Evolutionary conservation across 2,113 vertebrate genomes (phyloP).

Genomic region (Enhydra lutris): DNA sequence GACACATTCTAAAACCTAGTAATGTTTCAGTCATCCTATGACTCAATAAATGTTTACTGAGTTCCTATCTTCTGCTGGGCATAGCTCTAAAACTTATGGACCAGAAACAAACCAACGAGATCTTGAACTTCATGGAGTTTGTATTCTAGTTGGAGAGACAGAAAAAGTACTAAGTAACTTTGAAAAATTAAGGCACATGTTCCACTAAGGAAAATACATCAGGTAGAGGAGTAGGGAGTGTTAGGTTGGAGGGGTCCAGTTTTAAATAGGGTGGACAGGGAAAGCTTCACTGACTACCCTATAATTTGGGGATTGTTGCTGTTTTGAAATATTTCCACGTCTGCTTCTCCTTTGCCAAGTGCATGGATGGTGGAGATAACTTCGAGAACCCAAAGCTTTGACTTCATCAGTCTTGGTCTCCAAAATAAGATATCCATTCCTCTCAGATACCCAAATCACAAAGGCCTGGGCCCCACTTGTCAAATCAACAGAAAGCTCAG

Average conservation of each 20-base stretch:
- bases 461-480: background rate
- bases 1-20: background rate
- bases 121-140: background rate
- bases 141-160: background rate
- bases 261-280: background rate
- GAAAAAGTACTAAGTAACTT: background rate
- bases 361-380: background rate
- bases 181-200: background rate
- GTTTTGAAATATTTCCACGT: background rate
- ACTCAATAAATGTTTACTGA: background rate
- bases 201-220: background rate
- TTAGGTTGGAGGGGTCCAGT: background rate
- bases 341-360: background rate
- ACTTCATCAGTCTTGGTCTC: background rate
- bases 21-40: background rate
- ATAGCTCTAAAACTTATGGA: background rate
- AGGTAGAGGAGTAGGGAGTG: background rate
- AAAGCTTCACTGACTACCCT: background rate
- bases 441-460: background rate
- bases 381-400: background rate
- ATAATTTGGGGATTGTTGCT: background rate
- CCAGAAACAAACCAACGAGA: background rate
- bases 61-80: background rate
- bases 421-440: background rate
- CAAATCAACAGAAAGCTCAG: background rate